These are phyloP conservation scores for Habroteleia sp. DNA, from an alignment of 2,888 invertebrate genomes.

Conservation along the genomic window DNA sequence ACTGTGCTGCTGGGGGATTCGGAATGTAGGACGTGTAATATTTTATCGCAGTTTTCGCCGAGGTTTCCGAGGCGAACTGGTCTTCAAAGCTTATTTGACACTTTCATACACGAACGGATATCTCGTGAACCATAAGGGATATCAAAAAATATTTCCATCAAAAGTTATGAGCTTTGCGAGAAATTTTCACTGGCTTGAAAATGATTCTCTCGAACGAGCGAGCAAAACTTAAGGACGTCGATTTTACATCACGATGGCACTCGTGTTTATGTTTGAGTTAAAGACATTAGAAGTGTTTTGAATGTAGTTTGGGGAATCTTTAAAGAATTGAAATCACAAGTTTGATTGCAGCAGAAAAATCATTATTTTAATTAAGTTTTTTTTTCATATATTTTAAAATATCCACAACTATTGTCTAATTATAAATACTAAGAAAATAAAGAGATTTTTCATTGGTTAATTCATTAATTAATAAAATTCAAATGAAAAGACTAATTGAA, in stretches of 20 bases:
- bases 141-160: constrained; percentile 61
- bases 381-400: too few relatives aligned
- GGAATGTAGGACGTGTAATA: constrained; percentile 36
- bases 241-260: constrained; percentile 24
- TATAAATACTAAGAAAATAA: too few relatives aligned
- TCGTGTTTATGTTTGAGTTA: too few relatives aligned
- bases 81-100: constrained; percentile 62
- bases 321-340: too few relatives aligned
- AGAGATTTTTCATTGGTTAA: too few relatives aligned
- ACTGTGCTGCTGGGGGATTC: constrained; percentile 9
- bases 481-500: too few relatives aligned
- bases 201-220: constrained; percentile 49
- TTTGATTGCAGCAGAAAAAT: too few relatives aligned
- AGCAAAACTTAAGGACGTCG: constrained; percentile 39
- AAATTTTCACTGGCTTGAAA: constrained; percentile 46
- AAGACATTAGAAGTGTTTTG: too few relatives aligned
- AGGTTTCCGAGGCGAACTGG: constrained; percentile 44
- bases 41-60: constrained; percentile 50
- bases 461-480: too few relatives aligned
- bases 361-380: too few relatives aligned
- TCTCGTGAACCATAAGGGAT: constrained; percentile 62
- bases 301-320: too few relatives aligned
- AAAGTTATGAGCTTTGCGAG: constrained; percentile 60
- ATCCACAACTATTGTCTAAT: too few relatives aligned
- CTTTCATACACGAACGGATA: constrained; percentile 62